Evolutionary conservation across 2,113 vertebrate species (phyloP), one percentile per base, ranked within the genome.

Genomic region (Arenaria interpres): DNA sequence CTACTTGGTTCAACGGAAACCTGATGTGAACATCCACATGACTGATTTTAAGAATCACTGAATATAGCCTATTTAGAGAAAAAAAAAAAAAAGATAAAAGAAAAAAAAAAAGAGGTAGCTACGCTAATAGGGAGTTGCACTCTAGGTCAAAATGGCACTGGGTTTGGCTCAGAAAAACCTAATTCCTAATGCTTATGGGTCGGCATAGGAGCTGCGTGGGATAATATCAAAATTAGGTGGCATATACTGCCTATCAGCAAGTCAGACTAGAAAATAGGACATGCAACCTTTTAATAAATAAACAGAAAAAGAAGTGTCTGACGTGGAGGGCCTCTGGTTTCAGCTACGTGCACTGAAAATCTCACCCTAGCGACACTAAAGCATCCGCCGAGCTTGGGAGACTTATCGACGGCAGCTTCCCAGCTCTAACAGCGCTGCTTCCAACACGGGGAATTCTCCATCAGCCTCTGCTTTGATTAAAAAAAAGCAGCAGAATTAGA

Each of bases 31-130:
- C 77, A 94, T 85, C 62, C 91, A 89, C 89, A 93, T 81, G 87
- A 82, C 93, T 95, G 93, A 91, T 89, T 94, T 91, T 82, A 85
- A 94, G 87, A 96, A 96, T 89, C 89, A 62, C 56, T 25, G 63
- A 92, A 66, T 77, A 69, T 25, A 95, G 59, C 46, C 66, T 78
- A 72, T 63, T 72, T 43, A 91, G 64, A 2, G 8, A 8, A 16
- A 16, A 32, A 39, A 50, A 51, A 12, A 51, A 33, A 12, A 22
- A 37, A 27, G 11, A 28, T 28, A 51, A 27, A 27, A 27, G 19
- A 15, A 9, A 20, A 22, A 46, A 46, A 27, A 71, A 53, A 54
- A 51, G 5, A 86, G 51, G 86, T 53, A 93, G 73, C 69, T 85
- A 71, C 94, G 81, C 39, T 64, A 80, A 76, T 53, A 35, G 39